phyloP scores from a whole-genome alignment of 1,140 invertebrate species.

The Teleogryllus occipitalis region DNA sequence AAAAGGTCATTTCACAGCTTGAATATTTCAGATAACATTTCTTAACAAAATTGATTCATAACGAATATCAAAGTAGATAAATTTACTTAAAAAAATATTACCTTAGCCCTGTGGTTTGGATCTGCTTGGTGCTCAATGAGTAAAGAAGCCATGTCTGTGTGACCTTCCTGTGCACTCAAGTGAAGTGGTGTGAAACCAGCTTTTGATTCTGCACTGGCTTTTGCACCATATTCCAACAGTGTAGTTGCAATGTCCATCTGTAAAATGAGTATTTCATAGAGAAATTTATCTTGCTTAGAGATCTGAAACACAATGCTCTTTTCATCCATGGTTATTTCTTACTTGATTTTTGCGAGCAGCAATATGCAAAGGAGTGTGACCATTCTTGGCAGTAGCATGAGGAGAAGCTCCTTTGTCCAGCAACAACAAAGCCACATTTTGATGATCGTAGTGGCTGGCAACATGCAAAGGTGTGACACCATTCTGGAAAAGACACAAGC shows the following conservation, averaged over 20 bases:
- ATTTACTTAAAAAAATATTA: slow-evolving; percentile 28
- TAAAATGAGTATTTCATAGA: slow-evolving; percentile 6
- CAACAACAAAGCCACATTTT: slow-evolving; percentile 81
- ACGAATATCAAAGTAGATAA: background rate
- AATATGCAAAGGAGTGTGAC: slow-evolving; percentile 95
- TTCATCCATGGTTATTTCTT: slow-evolving; percentile 19
- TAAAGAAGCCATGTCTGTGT: slow-evolving; percentile 84
- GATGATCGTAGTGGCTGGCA: slow-evolving; percentile 95
- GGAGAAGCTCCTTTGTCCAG: slow-evolving; percentile 92
- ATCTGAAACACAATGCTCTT: too few relatives aligned
- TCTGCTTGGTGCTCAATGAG: slow-evolving; percentile 81
- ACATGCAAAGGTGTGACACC: slow-evolving; percentile 96
- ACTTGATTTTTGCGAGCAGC: slow-evolving; percentile 96
- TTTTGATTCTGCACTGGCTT: slow-evolving; percentile 79
- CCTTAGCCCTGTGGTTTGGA: slow-evolving; percentile 77
- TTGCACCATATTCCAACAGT: slow-evolving; percentile 84
- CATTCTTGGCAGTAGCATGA: slow-evolving; percentile 94
- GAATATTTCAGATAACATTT: too few relatives aligned
- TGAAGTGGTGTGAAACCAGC: slow-evolving; percentile 91
- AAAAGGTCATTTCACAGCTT: too few relatives aligned
- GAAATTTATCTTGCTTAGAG: too few relatives aligned
- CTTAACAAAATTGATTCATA: too few relatives aligned
- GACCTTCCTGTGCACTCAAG: slow-evolving; percentile 87
- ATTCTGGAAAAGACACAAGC: slow-evolving; percentile 48
- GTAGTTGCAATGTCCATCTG: slow-evolving; percentile 85